Conservation (phyloP, 2,797 vertebrate species). For the Scolopax rusticola region DNA sequence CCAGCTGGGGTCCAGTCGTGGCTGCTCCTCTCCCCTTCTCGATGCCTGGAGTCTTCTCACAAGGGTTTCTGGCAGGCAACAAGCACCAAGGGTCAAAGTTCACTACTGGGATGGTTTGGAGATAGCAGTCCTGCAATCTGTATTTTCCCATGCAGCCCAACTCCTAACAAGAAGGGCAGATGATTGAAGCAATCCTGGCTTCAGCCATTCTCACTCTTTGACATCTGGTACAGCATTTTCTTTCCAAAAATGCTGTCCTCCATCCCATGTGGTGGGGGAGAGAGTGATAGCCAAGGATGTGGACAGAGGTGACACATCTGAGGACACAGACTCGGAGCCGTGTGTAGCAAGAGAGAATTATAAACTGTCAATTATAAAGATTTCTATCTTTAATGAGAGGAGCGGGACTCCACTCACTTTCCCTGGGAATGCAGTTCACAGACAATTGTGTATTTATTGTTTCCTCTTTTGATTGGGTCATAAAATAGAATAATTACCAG, state of each 20-base stretch:
- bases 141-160: background rate
- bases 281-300: background rate
- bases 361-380: background rate
- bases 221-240: background rate
- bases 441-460: background rate
- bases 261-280: background rate
- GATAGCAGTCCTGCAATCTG: background rate
- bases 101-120: background rate
- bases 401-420: background rate
- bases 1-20: background rate
- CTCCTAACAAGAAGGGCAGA: background rate
- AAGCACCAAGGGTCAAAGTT: background rate
- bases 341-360: background rate
- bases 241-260: background rate
- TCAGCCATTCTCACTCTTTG: background rate
- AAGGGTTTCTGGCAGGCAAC: background rate
- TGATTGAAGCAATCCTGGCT: background rate
- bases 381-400: background rate
- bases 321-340: background rate
- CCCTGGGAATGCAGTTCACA: background rate
- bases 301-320: background rate
- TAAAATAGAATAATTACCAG: conserved; percentile 7
- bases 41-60: background rate
- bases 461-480: background rate
- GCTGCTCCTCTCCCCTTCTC: background rate